A percentile compares a stretch with the other conserved stretches of the same genome.
Conservation (phyloP, 2,113 vertebrate genomes). For the Odobenus rosmarus region DNA sequence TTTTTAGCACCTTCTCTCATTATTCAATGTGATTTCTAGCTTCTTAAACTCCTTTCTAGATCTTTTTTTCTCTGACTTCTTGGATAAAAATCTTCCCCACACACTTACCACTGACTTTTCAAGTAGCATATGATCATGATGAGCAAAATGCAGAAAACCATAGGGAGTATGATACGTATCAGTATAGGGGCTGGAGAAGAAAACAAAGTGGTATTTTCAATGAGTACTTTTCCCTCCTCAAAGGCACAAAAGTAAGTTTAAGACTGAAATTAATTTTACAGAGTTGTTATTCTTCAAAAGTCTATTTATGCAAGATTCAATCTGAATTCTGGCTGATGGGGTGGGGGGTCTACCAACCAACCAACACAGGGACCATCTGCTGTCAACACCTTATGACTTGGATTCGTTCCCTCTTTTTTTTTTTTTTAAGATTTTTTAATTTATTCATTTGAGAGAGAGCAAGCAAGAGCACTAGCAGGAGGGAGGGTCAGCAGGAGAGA, state of each 20-base stretch:
- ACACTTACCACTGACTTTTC: slow-evolving; percentile 86
- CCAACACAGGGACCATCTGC: not conserved
- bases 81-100: not conserved
- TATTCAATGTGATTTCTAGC: not conserved
- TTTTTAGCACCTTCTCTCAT: not conserved
- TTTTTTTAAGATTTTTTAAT: not conserved
- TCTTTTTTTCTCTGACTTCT: not conserved
- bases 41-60: not conserved
- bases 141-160: slow-evolving; percentile 70
- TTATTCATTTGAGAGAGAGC: not conserved
- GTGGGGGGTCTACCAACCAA: not conserved
- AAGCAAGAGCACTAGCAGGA: not conserved
- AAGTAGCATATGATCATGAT: slow-evolving; percentile 69
- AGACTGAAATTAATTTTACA: not conserved
- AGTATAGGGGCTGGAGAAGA: slow-evolving; percentile 75
- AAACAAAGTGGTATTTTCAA: slow-evolving; percentile 19
- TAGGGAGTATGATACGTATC: slow-evolving; percentile 54
- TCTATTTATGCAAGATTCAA: not conserved
- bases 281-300: not conserved
- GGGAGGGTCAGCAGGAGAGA: not conserved
- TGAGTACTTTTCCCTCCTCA: not conserved
- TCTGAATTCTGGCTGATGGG: not conserved
- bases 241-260: not conserved
- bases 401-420: not conserved
- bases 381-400: not conserved